phyloP scores from a whole-genome alignment of 2,113 vertebrate genomes.

The Zapornia atra region DNA sequence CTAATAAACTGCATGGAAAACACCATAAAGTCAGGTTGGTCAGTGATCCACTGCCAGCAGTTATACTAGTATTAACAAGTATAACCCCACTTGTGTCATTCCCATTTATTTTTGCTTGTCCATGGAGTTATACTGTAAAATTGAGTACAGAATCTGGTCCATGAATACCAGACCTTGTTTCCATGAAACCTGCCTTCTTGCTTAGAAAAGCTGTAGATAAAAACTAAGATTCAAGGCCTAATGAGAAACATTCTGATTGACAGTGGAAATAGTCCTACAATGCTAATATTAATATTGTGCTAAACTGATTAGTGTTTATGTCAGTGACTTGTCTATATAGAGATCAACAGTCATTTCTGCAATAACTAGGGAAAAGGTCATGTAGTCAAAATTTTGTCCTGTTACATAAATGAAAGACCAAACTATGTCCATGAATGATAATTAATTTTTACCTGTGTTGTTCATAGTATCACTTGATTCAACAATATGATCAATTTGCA shows the following conservation, averaged over 20 bases:
- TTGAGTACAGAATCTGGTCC: not conserved
- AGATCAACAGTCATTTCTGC: not conserved
- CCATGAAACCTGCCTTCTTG: not conserved
- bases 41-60: not conserved
- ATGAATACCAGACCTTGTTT: not conserved
- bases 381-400: not conserved
- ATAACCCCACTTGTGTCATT: not conserved
- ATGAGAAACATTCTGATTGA: not conserved
- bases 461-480: not conserved
- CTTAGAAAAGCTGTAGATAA: not conserved
- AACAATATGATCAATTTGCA: not conserved
- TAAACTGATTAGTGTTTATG: not conserved
- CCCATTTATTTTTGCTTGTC: not conserved
- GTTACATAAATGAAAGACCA: not conserved
- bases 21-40: not conserved
- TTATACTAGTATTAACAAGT: not conserved
- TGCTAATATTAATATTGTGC: not conserved
- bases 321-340: not conserved
- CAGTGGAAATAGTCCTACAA: not conserved
- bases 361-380: not conserved
- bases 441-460: not conserved
- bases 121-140: not conserved
- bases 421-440: not conserved
- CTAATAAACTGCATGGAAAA: not conserved
- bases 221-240: not conserved